Evolutionary conservation across 2,888 invertebrate genomes (phyloP).

Genomic region (Coenonympha glycerion): DNA sequence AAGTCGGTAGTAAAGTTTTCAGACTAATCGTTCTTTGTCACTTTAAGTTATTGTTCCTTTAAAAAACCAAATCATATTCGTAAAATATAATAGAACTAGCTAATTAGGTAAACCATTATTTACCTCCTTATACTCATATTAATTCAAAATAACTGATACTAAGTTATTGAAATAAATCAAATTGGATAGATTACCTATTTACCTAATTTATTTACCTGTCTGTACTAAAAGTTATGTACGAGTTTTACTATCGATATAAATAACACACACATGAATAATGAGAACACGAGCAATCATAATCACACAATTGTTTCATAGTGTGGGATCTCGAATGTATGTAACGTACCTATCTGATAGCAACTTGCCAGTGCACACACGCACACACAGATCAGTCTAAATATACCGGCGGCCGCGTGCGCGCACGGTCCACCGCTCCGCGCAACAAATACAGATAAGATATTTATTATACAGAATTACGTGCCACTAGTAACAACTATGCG

Average conservation of each 20-base stretch:
- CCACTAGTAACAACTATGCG: constrained; percentile 56
- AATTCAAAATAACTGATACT: too few species aligned
- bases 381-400: constrained; percentile 64
- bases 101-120: too few species aligned
- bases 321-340: constrained; percentile 26
- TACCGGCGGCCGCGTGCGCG: constrained; percentile 67
- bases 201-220: too few species aligned
- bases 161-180: too few species aligned
- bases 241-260: not conserved
- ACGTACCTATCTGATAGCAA: constrained; percentile 23
- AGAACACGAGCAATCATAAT: constrained; percentile 3
- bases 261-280: not conserved
- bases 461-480: constrained; percentile 51
- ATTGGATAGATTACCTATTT: too few species aligned
- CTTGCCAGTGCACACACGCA: constrained; percentile 9
- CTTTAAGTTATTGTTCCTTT: too few species aligned
- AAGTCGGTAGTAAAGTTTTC: too few species aligned
- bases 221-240: not conserved
- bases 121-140: too few species aligned
- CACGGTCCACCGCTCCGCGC: constrained; percentile 50
- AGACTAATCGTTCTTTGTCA: too few species aligned
- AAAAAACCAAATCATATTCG: too few species aligned
- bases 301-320: constrained; percentile 19
- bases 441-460: constrained; percentile 65
- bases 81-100: too few species aligned